phyloP scores from a whole-genome alignment of 2,888 invertebrate genomes.

The Cancer borealis region DNA sequence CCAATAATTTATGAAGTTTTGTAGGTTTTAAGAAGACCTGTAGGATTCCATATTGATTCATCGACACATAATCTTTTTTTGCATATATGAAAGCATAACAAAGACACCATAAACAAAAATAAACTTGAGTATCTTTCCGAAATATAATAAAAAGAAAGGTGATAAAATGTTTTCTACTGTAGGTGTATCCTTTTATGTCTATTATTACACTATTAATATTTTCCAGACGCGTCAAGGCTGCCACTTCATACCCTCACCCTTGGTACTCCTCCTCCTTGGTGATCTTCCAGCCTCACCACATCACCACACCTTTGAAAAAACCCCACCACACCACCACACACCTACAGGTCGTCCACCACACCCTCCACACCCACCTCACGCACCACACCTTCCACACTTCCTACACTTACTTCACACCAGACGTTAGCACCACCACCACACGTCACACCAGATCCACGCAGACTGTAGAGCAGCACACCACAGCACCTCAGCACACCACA shows the following conservation, averaged over 20 bases:
- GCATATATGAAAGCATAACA: too few species aligned
- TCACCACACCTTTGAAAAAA: background rate
- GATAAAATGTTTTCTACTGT: background rate
- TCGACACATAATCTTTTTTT: too few species aligned
- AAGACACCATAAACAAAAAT: too few species aligned
- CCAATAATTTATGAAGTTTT: background rate
- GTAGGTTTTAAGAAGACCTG: background rate
- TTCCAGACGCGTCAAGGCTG: background rate
- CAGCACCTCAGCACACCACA: background rate
- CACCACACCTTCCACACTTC: constrained; percentile 41
- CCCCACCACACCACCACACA: background rate
- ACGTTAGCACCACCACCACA: background rate
- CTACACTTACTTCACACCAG: constrained; percentile 3
- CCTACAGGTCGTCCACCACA: background rate
- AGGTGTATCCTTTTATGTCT: background rate
- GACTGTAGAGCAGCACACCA: background rate
- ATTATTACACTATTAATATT: background rate
- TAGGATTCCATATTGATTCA: too few species aligned
- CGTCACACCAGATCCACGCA: background rate
- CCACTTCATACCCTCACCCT: background rate
- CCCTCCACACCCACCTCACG: constrained; percentile 33
- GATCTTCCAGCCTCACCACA: constrained; percentile 22
- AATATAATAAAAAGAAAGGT: too few species aligned
- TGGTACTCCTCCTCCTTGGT: constrained; percentile 50
- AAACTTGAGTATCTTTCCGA: too few species aligned